These are phyloP conservation scores for Pelusios castaneus DNA, from an alignment of 2,113 vertebrate species.

Conservation along the genomic window DNA sequence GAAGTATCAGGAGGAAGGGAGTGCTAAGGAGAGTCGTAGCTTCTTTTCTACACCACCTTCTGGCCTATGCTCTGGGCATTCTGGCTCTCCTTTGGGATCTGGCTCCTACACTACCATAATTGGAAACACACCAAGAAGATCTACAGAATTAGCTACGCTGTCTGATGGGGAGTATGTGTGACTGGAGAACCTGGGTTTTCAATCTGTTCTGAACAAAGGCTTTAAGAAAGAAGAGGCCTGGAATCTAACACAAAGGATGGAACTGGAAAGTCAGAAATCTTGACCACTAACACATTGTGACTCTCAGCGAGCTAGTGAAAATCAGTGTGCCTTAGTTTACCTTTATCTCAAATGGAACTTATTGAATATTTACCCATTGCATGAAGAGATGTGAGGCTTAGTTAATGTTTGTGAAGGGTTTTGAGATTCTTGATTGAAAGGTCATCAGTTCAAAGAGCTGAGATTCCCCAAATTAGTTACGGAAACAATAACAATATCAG, in stretches of 20 bases:
- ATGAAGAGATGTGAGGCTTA: not conserved
- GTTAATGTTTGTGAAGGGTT: not conserved
- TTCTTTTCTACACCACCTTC: not conserved
- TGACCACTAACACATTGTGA: not conserved
- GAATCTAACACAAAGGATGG: not conserved
- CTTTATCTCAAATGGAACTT: not conserved
- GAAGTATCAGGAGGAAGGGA: too few relatives aligned
- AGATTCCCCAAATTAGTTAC: not conserved
- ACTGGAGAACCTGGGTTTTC: not conserved
- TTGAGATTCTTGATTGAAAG: conserved; percentile 16
- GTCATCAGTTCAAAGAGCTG: not conserved
- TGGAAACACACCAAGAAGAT: not conserved
- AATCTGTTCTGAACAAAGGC: not conserved
- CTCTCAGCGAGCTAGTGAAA: not conserved
- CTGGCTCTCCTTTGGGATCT: not conserved
- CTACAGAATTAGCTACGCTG: not conserved
- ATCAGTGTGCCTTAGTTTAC: not conserved
- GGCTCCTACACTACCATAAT: not conserved
- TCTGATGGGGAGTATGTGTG: not conserved
- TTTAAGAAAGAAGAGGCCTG: not conserved
- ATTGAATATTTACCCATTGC: not conserved
- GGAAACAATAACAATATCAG: not conserved
- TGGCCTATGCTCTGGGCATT: not conserved
- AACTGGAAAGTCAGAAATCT: not conserved
- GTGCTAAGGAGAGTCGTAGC: not conserved